Base-by-base conservation (phyloP, 2,888 invertebrate species). In the Conchocele bisecta region DNA sequence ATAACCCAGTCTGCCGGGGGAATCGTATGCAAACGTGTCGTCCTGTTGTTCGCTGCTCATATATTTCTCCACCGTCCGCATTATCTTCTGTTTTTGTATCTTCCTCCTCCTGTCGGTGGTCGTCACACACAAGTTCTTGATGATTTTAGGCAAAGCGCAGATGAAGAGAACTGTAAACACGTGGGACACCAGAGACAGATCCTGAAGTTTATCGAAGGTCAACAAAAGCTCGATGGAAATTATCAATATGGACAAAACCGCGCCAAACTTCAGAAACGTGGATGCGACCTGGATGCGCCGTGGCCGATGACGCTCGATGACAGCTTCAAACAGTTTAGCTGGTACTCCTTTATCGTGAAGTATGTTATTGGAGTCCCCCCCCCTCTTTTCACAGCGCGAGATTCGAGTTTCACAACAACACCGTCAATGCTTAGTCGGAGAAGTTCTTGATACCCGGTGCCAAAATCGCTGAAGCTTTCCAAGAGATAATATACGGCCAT, bases 151-250 rank as follows among this genome's bases (percentile, higher is more conserved):
- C 7, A 75, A 50, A 1, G 69, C 57, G 17, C 74, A 75, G 6
- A 75, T 61, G 15, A 75, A 66, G 1, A 75, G 20, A 5, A 60
- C 69, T 3, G 74, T 69, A n/a, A 69, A 75, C 31, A 75, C 69
- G 46, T 75, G 74, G 2, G 74, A 53, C 11, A 75, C 42, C 0
- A 75, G 37, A 2, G 74, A 75, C 15, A 75, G 39, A 29, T 75
- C 74, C 24, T 60, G 57, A 13, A 75, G 24, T n/a, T 66, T 75
- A 35, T 75, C 58, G 54, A 75, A 69, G 13, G 51, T 53, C 15
- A 58, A 50, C 22, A 75, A 37, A 33, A 75, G 44, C n/a, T 61
- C 53, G 1, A 69, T 50, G 1, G 69, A 75, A 24, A 75, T 35
- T 9, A 39, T 37, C 33, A 75, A 31, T 20, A 69, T 22, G 0